phyloP scores from a whole-genome alignment of 2,797 vertebrate genomes.

The Paguma larvata region DNA sequence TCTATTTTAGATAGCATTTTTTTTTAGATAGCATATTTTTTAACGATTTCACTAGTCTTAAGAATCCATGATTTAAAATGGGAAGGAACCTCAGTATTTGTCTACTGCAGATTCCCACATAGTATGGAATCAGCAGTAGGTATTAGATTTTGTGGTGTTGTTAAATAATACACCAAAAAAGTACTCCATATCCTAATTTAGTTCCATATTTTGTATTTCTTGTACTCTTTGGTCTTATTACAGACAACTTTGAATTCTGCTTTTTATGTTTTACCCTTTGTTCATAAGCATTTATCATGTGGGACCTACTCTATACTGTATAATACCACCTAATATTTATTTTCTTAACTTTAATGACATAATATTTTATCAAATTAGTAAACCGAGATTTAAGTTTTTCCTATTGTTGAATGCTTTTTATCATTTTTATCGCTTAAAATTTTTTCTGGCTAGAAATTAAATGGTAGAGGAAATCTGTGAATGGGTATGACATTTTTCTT shows the following conservation, averaged over 20 bases:
- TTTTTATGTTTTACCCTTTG: not conserved
- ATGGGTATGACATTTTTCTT: not conserved
- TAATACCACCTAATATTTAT: not conserved
- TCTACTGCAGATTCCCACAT: not conserved
- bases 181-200: not conserved
- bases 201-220: constrained; percentile 1
- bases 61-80: constrained; percentile 3
- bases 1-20: not conserved
- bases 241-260: constrained; percentile 10
- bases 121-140: not conserved
- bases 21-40: not conserved
- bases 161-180: not conserved
- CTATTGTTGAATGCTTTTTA: constrained; percentile 5
- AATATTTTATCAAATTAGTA: constrained; percentile 31
- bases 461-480: not conserved
- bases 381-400: constrained; percentile 18
- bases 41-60: not conserved
- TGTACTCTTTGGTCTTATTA: not conserved
- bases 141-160: not conserved
- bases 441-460: constrained; percentile 41
- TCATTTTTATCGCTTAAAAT: not conserved
- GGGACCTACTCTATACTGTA: not conserved
- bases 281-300: not conserved
- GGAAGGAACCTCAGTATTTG: not conserved
- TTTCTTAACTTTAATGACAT: constrained; percentile 7